Evolutionary conservation across 2,113 vertebrate genomes (phyloP), one percentile per base, ranked within the genome.

Genomic region (Sardina pilchardus): DNA sequence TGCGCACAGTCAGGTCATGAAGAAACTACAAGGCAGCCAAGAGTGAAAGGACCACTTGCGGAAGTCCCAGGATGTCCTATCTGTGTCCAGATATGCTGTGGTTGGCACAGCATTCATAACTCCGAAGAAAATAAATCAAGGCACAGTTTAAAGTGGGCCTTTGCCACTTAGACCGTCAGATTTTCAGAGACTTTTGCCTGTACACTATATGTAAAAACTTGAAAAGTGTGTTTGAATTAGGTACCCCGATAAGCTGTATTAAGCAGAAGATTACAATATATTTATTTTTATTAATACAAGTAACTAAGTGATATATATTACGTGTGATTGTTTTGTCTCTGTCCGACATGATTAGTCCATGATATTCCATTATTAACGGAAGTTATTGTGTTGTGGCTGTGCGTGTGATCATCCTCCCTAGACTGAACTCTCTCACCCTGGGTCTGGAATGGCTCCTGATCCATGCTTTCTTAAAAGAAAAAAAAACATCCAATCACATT

Each of bases 1-100:
- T 47, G 92, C 95, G 0, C 90, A 96, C 85, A 97, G 95, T 89
- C 89, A 90, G 0, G 88, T 97, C 82, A 96, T 99, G 95, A 97
- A 93, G 90, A 97, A 95, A 87, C 89, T 98, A 45, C 94, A 96
- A 87, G 96, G 0, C 71, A 78, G 71, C 71, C 71, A 78, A 17
- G 71, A 36, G 30, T 78, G 71, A 78, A 78, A 34, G 36, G 19
- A 59, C 53, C 21, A 7, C 53, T 24, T 24, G 53, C 19, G 21
- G 6, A 59, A 24, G 48, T 3, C 48, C 48, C 17, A 50, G 53
- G 19, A 59, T 19, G 19, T 6, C 21, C 21, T 0, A 0, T 24
- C 4, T 24, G 6, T 59, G 19, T 59, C 1, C 53, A 59, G 19
- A 59, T 24, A 19, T 59, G 21, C 19, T 59, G 53, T 21, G 53